A percentile compares a stretch with the other conserved stretches of the same genome.
These are phyloP conservation scores for Acrobasis suavella DNA, from an alignment of 2,888 invertebrate species.

Conservation along the genomic window DNA sequence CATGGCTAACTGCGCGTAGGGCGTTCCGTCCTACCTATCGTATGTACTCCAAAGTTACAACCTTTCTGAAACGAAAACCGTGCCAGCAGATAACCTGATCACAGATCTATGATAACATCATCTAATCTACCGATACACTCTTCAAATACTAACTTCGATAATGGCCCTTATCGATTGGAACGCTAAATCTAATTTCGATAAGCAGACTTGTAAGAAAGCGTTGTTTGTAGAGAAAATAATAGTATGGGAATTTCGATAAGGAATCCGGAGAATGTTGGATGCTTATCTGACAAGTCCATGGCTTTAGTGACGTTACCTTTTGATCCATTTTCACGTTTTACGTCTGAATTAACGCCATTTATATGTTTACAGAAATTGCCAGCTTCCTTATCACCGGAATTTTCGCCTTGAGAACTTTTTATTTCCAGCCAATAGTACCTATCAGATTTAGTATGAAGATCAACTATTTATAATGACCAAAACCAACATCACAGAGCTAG, in stretches of 20 bases:
- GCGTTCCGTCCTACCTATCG: background rate
- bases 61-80: conserved; percentile 12
- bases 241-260: conserved; percentile 32
- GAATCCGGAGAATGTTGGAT: conserved; percentile 16
- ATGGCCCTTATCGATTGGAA: conserved; percentile 10
- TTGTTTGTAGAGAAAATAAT: conserved; percentile 22
- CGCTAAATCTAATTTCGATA: conserved; percentile 12
- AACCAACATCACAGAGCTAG: too few relatives aligned
- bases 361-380: too few relatives aligned
- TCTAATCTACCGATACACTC: conserved; percentile 15
- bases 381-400: too few relatives aligned
- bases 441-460: too few relatives aligned
- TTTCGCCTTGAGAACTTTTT: too few relatives aligned
- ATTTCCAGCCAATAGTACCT: too few relatives aligned
- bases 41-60: conserved; percentile 3
- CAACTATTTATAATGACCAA: too few relatives aligned
- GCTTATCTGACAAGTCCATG: background rate
- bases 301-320: background rate
- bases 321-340: background rate
- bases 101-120: conserved; percentile 17
- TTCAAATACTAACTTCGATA: conserved; percentile 6
- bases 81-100: conserved; percentile 11
- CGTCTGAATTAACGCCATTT: background rate
- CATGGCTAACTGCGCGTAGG: conserved; percentile 26
- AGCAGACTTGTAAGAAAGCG: conserved; percentile 25